These are phyloP conservation scores for Cephus nigrinus DNA, from an alignment of 2,888 invertebrate genomes.

Conservation along the genomic window DNA sequence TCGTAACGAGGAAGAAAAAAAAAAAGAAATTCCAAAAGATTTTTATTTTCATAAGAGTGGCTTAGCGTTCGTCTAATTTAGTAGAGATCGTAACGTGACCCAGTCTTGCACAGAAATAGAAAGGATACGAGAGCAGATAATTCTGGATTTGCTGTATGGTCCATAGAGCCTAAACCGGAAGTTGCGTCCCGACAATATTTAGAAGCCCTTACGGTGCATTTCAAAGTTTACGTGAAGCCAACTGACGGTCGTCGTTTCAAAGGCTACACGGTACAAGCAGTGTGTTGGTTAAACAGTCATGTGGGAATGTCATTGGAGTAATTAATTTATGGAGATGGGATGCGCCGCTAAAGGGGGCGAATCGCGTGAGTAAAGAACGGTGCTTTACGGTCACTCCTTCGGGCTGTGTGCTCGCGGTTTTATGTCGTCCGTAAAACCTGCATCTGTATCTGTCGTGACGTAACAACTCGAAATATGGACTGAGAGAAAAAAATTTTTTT, in stretches of 20 bases:
- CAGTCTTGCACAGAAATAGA: slow-evolving; percentile 5
- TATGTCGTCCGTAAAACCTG: neutral
- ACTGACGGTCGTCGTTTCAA: neutral
- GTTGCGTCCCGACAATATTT: neutral
- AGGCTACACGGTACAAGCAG: neutral
- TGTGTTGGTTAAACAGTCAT: neutral
- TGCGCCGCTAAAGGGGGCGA: neutral
- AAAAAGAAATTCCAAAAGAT: neutral
- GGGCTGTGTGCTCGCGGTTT: neutral
- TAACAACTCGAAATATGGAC: neutral
- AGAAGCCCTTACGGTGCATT: neutral
- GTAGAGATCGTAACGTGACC: slow-evolving; percentile 2
- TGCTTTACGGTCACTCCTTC: neutral
- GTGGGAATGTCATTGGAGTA: neutral
- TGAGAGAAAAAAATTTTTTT: neutral
- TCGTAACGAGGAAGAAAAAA: neutral
- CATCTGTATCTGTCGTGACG: neutral
- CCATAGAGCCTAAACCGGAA: neutral
- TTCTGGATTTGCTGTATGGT: neutral
- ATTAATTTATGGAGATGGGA: slow-evolving; percentile 1
- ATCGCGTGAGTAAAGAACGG: neutral
- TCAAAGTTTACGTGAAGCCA: neutral
- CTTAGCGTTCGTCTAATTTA: neutral
- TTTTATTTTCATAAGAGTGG: neutral
- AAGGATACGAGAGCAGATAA: neutral